Conservation (phyloP, 2,113 vertebrate genomes). For the Stomatorhinus ivindoensis region DNA sequence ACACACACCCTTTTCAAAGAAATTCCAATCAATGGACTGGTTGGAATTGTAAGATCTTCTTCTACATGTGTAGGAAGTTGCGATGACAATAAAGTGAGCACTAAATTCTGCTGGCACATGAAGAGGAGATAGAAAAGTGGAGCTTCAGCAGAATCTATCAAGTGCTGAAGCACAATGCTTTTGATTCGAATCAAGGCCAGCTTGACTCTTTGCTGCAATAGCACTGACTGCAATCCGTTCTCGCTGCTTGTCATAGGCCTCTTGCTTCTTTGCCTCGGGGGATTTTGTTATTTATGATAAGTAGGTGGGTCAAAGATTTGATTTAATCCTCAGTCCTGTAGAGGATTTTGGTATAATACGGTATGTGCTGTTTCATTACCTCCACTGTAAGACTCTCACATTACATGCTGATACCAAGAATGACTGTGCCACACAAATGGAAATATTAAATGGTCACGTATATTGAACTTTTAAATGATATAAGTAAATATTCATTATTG, state of each 20-base stretch:
- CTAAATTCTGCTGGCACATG: background rate
- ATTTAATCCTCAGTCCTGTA: conserved; percentile 10
- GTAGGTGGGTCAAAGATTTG: conserved; percentile 20
- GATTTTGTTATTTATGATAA: conserved; percentile 22
- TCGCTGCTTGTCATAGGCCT: background rate
- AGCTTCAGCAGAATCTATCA: background rate
- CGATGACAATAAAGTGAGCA: background rate
- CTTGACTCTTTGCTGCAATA: background rate
- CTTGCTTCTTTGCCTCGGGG: background rate
- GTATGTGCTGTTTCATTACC: conserved; percentile 12
- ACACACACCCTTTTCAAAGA: background rate
- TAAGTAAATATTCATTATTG: conserved; percentile 2
- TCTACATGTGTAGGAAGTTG: background rate
- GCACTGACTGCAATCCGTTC: background rate
- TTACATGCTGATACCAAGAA: background rate
- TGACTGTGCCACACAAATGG: background rate
- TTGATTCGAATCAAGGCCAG: conserved; percentile 13
- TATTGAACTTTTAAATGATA: background rate
- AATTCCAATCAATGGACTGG: background rate
- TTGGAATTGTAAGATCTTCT: background rate
- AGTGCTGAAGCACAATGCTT: conserved; percentile 3
- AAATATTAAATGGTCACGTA: background rate
- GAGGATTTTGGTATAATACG: background rate
- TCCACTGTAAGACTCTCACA: background rate
- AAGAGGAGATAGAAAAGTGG: background rate